Percentiles rank a stretch among this genome's conserved stretches.
Evolutionary conservation across 2,113 vertebrate genomes (phyloP).

Genomic region (Mustela lutreola): DNA sequence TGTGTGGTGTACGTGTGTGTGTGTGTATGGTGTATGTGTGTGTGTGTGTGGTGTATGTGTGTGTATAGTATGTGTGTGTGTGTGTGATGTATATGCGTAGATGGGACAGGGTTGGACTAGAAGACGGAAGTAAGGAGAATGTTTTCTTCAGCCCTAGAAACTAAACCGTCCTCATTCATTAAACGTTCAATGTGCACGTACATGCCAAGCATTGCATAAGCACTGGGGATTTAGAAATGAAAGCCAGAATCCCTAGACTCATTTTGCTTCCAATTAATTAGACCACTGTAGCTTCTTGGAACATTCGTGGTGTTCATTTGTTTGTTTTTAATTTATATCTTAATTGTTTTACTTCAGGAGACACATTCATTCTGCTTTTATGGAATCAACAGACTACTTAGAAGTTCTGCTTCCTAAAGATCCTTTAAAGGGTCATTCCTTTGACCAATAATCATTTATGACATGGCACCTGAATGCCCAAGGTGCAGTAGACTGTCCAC

Average conservation of each 20-base stretch:
- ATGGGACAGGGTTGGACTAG: fast-evolving
- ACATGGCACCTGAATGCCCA: not conserved
- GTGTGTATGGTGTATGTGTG: not conserved
- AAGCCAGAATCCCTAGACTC: not conserved
- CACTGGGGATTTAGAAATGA: not conserved
- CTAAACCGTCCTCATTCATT: not conserved
- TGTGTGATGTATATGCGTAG: not conserved
- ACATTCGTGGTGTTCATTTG: not conserved
- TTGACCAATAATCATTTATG: not conserved
- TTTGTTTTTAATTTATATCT: conserved; percentile 1
- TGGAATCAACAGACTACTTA: not conserved
- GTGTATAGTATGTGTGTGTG: not conserved
- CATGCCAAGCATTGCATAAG: not conserved
- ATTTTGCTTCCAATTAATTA: not conserved
- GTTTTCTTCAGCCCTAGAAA: not conserved
- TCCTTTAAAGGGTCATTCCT: not conserved
- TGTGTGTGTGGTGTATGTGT: not conserved
- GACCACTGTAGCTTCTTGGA: not conserved
- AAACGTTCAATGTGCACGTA: not conserved
- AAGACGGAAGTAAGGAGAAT: not conserved
- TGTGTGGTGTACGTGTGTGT: not conserved
- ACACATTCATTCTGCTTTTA: not conserved
- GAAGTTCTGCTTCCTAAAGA: not conserved
- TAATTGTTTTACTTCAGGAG: conserved; percentile 9
- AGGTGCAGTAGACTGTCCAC: not conserved